These are phyloP conservation scores for Caenorhabditis zanzibari DNA, from an alignment of 2,888 invertebrate genomes.

Conservation along the genomic window DNA sequence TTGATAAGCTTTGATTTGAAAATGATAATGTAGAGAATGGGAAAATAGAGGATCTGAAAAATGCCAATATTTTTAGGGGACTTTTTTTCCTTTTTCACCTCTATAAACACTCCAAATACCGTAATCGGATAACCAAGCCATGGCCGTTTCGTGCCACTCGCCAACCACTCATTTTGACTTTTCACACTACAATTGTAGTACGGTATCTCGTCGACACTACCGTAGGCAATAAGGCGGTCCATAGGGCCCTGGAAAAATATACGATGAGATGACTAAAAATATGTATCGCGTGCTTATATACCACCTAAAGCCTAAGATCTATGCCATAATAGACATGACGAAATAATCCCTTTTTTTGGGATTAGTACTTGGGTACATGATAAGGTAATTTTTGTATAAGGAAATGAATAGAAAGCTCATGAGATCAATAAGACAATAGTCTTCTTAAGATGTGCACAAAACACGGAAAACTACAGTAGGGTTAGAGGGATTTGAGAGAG, in stretches of 20 bases:
- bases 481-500: no score
- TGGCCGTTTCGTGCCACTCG: slow-evolving; percentile 28
- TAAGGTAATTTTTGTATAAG: not conserved
- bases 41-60: slow-evolving; percentile 40
- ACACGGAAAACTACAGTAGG: no score
- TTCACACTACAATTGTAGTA: slow-evolving; percentile 47
- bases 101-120: slow-evolving; percentile 36
- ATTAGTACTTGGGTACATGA: not conserved
- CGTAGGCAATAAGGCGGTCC: slow-evolving; percentile 42
- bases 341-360: not conserved
- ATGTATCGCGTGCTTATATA: not conserved
- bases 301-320: not conserved
- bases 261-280: no score
- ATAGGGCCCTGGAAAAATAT: not conserved
- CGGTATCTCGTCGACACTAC: slow-evolving; percentile 50
- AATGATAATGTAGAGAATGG: slow-evolving; percentile 41
- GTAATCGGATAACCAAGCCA: slow-evolving; percentile 41
- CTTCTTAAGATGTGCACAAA: no score
- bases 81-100: not conserved
- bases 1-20: slow-evolving; percentile 42
- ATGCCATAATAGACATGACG: not conserved
- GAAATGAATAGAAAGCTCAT: not conserved
- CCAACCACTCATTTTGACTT: slow-evolving; percentile 36
- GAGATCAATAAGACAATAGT: no score
- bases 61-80: no score